Base-by-base conservation (phyloP, 1,140 invertebrate genomes). In the Apocrypta bakeri region DNA sequence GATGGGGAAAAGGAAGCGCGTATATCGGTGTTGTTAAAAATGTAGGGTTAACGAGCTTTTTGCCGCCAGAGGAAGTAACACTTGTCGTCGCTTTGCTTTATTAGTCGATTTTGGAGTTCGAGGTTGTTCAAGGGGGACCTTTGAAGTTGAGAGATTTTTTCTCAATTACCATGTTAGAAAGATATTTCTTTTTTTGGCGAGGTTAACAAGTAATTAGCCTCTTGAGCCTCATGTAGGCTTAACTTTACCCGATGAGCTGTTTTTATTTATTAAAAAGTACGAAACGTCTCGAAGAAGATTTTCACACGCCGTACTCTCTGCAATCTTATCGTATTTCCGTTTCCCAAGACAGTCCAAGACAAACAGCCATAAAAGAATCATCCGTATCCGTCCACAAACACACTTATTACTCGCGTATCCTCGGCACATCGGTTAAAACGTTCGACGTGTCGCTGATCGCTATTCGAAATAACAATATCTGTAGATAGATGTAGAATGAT, bases 41-140 rank as follows among this genome's bases (percentile, higher is more conserved):
- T n/a, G 40, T 33, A 8, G 61, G 11, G 63, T 82, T 82, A 82
- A 82, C 81, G 81, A 82, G 81, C n/a, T 66, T 71, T 76, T 69
- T 48, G 56, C 31, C 56, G 71, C 71, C 21, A 17, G 42, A 37
- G 37, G 14, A 37, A 72, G 29, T 25, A 29, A 11, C 42, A 27
- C 29, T 24, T 11, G 29, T 11, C 24, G 0, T 29, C 25, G 7
- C 24, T 14, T 79, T 63, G 37, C 61, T 79, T 72, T 79, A 33
- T 27, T 72, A 33, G n/a, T 4, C 33, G 27, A 79, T 72, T 71
- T 56, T 25, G n/a, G n/a, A 25, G 21, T 68, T 71, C 24, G 42
- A 25, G n/a, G n/a, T 72, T 72, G 33, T 12, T 14, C 40, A 4
- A 12, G 11, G 4, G 61, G 8, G 8, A 24, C 24, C 64, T 66